Evolutionary conservation across 2,888 invertebrate genomes (phyloP).

Genomic region (Tachystola acroxantha): DNA sequence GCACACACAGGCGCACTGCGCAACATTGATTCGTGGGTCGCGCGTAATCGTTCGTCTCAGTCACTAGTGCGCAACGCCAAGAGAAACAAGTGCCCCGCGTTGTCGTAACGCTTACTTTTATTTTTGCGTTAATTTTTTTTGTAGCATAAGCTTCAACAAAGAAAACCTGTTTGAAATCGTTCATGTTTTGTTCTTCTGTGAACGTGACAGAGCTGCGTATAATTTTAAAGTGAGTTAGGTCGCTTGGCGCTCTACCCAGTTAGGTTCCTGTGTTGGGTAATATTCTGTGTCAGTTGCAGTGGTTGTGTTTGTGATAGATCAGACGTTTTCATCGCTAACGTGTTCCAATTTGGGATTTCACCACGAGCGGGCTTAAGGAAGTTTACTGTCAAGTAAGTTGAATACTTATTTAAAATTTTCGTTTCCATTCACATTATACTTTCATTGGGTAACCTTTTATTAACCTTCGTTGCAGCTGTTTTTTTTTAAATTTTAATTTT

Average conservation of each 20-base stretch:
- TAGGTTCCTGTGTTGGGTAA: slow-evolving; percentile 71
- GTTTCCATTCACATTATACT: not conserved
- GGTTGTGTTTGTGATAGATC: slow-evolving; percentile 71
- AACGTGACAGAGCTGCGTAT: slow-evolving; percentile 31
- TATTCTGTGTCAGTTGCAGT: slow-evolving; percentile 72
- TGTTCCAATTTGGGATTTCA: slow-evolving; percentile 75
- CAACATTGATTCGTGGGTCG: slow-evolving; percentile 73
- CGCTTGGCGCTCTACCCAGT: slow-evolving; percentile 49
- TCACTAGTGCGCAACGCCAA: slow-evolving; percentile 74
- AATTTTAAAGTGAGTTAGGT: slow-evolving; percentile 41
- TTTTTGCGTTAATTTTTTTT: slow-evolving; percentile 66
- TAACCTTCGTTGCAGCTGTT: slow-evolving; percentile 8
- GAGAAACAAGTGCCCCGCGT: slow-evolving; percentile 56
- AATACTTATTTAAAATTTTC: not conserved
- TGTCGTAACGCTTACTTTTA: slow-evolving; percentile 45
- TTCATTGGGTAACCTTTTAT: slow-evolving; percentile 5
- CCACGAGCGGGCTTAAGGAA: slow-evolving; percentile 77
- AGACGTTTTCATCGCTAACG: slow-evolving; percentile 69
- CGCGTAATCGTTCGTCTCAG: slow-evolving; percentile 54
- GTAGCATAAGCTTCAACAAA: slow-evolving; percentile 45
- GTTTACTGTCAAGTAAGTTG: slow-evolving; percentile 72
- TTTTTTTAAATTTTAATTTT: not conserved
- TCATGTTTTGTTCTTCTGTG: slow-evolving; percentile 37
- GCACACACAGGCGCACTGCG: slow-evolving; percentile 43
- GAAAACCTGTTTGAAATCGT: slow-evolving; percentile 54